Evolutionary conservation across 2,797 vertebrate genomes (phyloP).

Genomic region (Pantherophis vulpinus): DNA sequence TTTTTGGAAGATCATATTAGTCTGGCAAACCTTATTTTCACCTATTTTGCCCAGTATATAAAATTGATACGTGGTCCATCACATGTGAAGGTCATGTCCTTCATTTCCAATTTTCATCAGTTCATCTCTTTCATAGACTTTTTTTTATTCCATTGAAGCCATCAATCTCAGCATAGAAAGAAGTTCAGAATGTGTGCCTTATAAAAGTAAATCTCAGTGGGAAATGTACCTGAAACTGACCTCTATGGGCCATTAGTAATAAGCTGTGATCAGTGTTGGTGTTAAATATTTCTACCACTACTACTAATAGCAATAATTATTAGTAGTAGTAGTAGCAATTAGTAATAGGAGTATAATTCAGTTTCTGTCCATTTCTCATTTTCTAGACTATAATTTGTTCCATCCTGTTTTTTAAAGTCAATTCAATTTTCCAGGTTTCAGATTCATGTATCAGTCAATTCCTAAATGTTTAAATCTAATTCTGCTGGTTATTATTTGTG

Average conservation of each 20-base stretch:
- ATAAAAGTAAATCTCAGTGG: background rate
- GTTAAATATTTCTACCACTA: background rate
- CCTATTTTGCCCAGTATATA: background rate
- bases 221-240: background rate
- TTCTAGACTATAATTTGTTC: background rate
- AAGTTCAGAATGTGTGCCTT: background rate
- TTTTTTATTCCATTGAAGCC: background rate
- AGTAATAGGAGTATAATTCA: background rate
- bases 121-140: background rate
- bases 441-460: background rate
- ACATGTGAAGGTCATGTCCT: background rate
- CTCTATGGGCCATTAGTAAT: background rate
- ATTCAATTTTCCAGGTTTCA: background rate
- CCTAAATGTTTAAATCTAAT: background rate
- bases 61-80: background rate
- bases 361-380: background rate
- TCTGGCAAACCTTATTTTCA: background rate
- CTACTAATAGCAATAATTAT: background rate
- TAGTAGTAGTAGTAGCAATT: background rate
- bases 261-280: background rate
- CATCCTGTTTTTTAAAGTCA: background rate
- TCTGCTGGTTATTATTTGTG: background rate
- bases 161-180: background rate
- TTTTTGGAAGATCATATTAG: background rate
- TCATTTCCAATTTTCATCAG: background rate